phyloP scores from a whole-genome alignment of 2,888 invertebrate species.

The Pyrochroa serraticornis region DNA sequence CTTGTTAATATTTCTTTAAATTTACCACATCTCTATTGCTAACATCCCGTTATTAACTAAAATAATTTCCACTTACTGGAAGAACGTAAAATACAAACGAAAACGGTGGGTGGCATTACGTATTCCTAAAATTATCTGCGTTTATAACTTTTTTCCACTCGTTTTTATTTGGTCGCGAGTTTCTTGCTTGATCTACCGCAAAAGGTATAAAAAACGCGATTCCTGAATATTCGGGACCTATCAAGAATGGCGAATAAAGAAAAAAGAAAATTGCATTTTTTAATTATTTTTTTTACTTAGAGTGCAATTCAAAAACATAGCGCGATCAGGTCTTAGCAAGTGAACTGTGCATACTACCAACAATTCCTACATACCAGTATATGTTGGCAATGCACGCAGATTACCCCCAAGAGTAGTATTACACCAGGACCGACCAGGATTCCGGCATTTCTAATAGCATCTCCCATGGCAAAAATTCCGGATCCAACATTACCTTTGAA shows the following conservation, averaged over 20 bases:
- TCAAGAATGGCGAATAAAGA: no score
- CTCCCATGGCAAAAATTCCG: constrained; percentile 94
- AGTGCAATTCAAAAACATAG: no score
- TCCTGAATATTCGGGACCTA: no score
- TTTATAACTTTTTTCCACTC: background rate
- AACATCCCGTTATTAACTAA: constrained; percentile 15
- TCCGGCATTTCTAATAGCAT: constrained; percentile 92
- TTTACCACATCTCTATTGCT: constrained; percentile 7
- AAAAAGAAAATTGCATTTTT: no score
- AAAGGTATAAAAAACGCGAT: no score
- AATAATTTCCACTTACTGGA: background rate
- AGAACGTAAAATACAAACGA: constrained; percentile 9
- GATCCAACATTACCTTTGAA: constrained; percentile 96
- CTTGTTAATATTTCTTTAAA: background rate
- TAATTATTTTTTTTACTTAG: no score
- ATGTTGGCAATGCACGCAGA: constrained; percentile 93
- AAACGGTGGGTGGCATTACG: constrained; percentile 3
- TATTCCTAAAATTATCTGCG: no score
- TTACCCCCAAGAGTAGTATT: constrained; percentile 78
- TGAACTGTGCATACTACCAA: no score
- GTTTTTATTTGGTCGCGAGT: no score
- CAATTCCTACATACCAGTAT: constrained; percentile 71
- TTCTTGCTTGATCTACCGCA: no score
- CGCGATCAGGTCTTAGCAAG: no score
- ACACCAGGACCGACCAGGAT: constrained; percentile 80